Evolutionary conservation across 1,140 invertebrate genomes (phyloP).

Genomic region (Pseudomyrmex sp.): DNA sequence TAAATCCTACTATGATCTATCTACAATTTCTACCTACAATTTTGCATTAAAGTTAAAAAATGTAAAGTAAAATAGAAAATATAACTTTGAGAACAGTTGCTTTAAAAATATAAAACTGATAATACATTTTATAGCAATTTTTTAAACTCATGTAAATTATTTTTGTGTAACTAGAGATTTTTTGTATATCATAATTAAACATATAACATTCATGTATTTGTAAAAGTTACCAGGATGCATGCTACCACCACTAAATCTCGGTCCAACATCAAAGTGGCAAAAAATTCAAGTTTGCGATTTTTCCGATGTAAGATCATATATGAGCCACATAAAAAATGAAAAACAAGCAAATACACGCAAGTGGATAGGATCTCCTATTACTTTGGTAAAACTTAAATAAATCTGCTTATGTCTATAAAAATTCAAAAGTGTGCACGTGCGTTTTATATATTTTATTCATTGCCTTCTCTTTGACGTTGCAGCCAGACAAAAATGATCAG

Average conservation of each 20-base stretch:
- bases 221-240: slow-evolving; percentile 81
- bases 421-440: too few species aligned
- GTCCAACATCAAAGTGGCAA: slow-evolving; percentile 85
- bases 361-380: slow-evolving; percentile 47
- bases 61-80: too few species aligned
- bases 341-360: slow-evolving; percentile 71
- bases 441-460: background rate
- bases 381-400: slow-evolving; percentile 68
- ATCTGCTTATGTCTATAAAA: too few species aligned
- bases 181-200: too few species aligned
- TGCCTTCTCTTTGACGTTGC: slow-evolving; percentile 58
- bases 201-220: slow-evolving; percentile 35
- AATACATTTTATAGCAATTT: too few species aligned
- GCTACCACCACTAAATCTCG: slow-evolving; percentile 81
- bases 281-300: slow-evolving; percentile 85
- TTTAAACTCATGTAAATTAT: too few species aligned
- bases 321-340: slow-evolving; percentile 75
- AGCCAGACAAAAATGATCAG: slow-evolving; percentile 79
- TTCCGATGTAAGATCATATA: slow-evolving; percentile 83
- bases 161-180: too few species aligned
- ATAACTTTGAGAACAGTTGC: too few species aligned
- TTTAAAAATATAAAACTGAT: too few species aligned
- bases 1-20: too few species aligned
- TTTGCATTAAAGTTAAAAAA: too few species aligned
- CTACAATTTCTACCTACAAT: too few species aligned